phyloP scores from a whole-genome alignment of 2,797 vertebrate species.

The Cynopterus sphinx region DNA sequence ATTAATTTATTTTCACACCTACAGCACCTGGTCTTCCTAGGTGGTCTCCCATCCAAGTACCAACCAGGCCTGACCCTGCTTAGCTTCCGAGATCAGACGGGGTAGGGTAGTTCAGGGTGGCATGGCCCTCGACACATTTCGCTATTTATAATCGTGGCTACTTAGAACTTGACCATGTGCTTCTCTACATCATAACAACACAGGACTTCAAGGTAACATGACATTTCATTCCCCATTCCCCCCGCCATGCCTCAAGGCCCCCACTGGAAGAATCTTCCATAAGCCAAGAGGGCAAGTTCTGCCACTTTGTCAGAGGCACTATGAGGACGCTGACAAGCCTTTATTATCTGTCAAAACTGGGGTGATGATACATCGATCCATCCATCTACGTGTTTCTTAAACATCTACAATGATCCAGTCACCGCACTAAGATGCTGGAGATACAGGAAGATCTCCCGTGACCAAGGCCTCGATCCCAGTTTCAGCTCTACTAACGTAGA shows the following conservation, averaged over 20 bases:
- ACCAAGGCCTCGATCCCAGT: not conserved
- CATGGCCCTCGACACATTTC: not conserved
- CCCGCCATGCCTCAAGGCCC: not conserved
- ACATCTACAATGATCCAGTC: not conserved
- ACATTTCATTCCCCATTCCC: not conserved
- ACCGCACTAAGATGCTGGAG: not conserved
- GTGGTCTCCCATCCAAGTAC: no score
- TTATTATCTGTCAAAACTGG: not conserved
- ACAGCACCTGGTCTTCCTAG: no score
- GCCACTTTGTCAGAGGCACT: not conserved
- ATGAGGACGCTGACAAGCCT: not conserved
- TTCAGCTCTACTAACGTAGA: not conserved
- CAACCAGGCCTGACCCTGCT: no score
- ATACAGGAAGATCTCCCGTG: not conserved
- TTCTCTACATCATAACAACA: not conserved
- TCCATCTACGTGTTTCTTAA: not conserved
- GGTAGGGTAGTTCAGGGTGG: no score
- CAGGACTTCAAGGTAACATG: not conserved
- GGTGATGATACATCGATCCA: not conserved
- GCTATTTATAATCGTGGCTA: not conserved
- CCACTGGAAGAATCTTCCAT: not conserved
- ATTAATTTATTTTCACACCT: no score
- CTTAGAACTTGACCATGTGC: not conserved
- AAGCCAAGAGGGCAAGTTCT: not conserved
- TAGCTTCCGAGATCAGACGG: no score